Evolutionary conservation across 1,140 invertebrate species (phyloP).

Genomic region (Nasonia vitripennis): DNA sequence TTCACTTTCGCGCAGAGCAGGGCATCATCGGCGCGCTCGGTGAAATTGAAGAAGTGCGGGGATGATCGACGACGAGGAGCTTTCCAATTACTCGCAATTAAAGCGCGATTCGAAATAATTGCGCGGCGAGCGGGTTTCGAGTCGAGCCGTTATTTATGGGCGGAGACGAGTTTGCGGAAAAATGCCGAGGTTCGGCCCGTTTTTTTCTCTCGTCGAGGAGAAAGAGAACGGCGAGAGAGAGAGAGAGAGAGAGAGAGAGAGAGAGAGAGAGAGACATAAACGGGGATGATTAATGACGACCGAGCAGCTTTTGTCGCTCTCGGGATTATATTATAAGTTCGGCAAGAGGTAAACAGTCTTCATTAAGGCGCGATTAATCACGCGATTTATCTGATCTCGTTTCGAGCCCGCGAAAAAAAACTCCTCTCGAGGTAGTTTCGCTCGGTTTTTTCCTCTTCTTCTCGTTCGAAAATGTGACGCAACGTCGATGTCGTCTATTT

Average conservation of each 20-base stretch:
- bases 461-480: not conserved
- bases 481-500: not conserved
- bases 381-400: not conserved
- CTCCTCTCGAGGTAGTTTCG: no score
- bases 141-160: not conserved
- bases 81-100: constrained; percentile 42
- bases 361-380: no score
- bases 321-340: no score
- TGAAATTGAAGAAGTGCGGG: constrained; percentile 31
- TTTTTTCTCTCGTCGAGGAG: no score
- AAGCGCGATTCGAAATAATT: constrained; percentile 14
- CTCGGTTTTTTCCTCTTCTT: no score
- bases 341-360: no score
- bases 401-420: not conserved
- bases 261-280: no score
- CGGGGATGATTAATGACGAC: no score
- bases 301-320: no score
- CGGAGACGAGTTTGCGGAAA: not conserved
- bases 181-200: not conserved
- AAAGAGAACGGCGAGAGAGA: no score
- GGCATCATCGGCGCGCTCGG: not conserved
- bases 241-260: no score
- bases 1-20: constrained; percentile 21
- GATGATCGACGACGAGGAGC: constrained; percentile 32
- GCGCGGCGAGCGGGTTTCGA: not conserved